phyloP scores from a whole-genome alignment of 2,888 invertebrate species.

The Idaea aversata region DNA sequence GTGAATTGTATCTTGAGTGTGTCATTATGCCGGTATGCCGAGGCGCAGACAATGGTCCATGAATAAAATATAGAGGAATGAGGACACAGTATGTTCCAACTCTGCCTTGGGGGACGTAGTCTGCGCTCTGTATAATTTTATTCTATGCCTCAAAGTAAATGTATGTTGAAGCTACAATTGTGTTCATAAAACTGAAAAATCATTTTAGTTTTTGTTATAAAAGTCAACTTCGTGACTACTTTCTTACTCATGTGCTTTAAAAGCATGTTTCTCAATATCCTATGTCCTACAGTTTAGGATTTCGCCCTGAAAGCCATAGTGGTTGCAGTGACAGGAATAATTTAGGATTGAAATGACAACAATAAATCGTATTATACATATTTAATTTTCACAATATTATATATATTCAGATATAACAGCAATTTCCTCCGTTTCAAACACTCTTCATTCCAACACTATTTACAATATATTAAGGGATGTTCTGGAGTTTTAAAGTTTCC shows the following conservation, averaged over 20 bases:
- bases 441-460: conserved; percentile 63
- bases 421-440: conserved; percentile 53
- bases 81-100: conserved; percentile 26
- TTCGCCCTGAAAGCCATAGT: too few relatives aligned
- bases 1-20: conserved; percentile 27
- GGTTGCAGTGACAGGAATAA: too few relatives aligned
- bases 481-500: conserved; percentile 18
- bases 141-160: neutral
- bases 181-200: neutral
- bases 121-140: conserved; percentile 10
- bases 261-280: neutral
- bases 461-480: conserved; percentile 55
- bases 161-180: conserved; percentile 1
- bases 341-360: conserved; percentile 32
- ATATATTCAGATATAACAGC: conserved; percentile 73
- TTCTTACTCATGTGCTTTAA: too few relatives aligned
- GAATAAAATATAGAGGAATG: conserved; percentile 54
- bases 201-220: neutral
- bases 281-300: neutral
- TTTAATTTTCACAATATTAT: conserved; percentile 66
- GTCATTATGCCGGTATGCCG: conserved; percentile 32
- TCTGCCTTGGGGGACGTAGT: conserved; percentile 14
- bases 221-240: too few relatives aligned
- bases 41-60: conserved; percentile 43
- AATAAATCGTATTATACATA: conserved; percentile 62